Evolutionary conservation across 2,797 vertebrate genomes (phyloP), one percentile per base, ranked within the genome.

Genomic region (Leuciscus waleckii): DNA sequence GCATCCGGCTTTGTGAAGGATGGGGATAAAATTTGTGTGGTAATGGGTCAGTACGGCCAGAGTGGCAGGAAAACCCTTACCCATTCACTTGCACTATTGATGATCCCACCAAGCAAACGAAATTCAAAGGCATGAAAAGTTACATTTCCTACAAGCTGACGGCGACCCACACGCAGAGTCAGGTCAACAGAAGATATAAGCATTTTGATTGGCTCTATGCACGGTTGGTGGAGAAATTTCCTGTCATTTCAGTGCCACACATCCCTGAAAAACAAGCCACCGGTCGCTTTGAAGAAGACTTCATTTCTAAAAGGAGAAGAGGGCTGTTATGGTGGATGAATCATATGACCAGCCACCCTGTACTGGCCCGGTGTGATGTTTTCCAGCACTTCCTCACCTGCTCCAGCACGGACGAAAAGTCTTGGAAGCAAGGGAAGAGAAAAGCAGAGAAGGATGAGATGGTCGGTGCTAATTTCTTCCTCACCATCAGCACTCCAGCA

Each of bases 121-220:
- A 99, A 92, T 99, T 99, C 93, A 99, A 99, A 88, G 98, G 98
- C 63, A 99, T 99, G 98, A 99, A 99, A 88, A 99, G 98, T 86
- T 99, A 99, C 91, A 99, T 99, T 0, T 96, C 98, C 16, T 99
- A 99, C 89, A 98, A 98, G 91, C 93, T 99, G 92, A 97, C 98
- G 5, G 96, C 98, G 63, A 98, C 96, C 0, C 97, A 99, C 93
- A 99, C 97, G 0, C 96, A 97, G 83, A 96, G 92, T 89, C 96
- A 95, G 7, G 98, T 99, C 79, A 97, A 97, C 93, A 94, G 98
- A 85, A 95, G 98, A 90, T 99, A 99, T 89, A 99, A 99, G 91
- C 98, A 99, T 93, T 99, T 99, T 5, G 98, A 99, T 92, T 99
- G 98, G 98, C 95, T 99, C 6, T 99, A 98, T 0, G 95, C 96